Base-by-base conservation (phyloP, 1,140 invertebrate genomes). In the Cyphomyrmex costatus region DNA sequence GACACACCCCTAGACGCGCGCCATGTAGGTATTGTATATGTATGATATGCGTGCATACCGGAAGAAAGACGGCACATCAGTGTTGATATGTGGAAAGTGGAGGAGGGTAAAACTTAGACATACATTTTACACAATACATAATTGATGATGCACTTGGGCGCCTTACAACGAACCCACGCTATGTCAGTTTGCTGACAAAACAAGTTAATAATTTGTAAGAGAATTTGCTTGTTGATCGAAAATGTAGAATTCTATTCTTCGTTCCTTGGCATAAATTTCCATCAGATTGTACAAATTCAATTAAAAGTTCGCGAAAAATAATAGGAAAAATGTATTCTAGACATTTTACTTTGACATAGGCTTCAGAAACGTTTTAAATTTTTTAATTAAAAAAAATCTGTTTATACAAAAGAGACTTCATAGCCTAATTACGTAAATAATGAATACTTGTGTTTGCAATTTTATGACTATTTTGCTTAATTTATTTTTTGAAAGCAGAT, bases 111-210 rank as follows among this genome's bases (percentile, higher is more conserved):
- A 79, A 51, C 61, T 61, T 58, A 42, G 24, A 73, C 73, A 73
- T 83, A 83, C 51, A 83, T 83, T 83, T 82, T 82, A 61, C 78
- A 36, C 24, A 60, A 42, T 82, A 53, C 66, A 82, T 82, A 82
- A 82, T 82, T 79, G 33, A 83, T 33, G 51, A 71, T 58, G 66
- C 33, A 82, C 53, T 73, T 60, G 36, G 27, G 21, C 14, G 19
- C 53, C 27, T 60, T 33, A 24, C 66, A 60, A 46, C 27, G 27
- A 60, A 60, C 36, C 10, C 24, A 33, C 53, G 53, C 6, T 16
- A 16, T 77, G 24, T 79, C 30, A 65, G 58, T n/a, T 21, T 42
- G 46, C 33, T 51, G 7, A 46, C 51, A 73, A 71, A 83, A 19
- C 68, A 60, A 33, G 27, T 80, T 68, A 70, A 80, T 70, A 83